Percentiles rank a stretch among this genome's conserved stretches.
phyloP scores from a whole-genome alignment of 2,888 invertebrate genomes.

The Eilema caniola region DNA sequence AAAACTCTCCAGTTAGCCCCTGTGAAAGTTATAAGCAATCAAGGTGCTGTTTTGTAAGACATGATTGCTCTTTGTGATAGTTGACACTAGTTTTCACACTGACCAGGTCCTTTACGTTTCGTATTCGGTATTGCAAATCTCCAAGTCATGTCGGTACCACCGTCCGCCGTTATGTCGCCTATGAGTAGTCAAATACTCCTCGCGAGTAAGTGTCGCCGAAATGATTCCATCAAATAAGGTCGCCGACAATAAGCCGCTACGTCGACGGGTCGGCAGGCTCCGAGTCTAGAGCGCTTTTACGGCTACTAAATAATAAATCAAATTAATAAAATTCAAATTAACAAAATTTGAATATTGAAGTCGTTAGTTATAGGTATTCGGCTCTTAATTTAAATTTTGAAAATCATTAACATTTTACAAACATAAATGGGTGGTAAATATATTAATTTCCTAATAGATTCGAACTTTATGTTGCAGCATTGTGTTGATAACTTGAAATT shows the following conservation, averaged over 20 bases:
- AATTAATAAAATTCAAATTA: conserved; percentile 1
- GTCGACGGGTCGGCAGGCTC: not conserved
- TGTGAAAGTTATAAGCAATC: too few species aligned
- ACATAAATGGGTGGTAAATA: not conserved
- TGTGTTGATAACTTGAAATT: too few species aligned
- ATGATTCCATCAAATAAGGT: not conserved
- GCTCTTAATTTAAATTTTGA: not conserved
- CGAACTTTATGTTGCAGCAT: too few species aligned
- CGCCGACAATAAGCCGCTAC: not conserved
- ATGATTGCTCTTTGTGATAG: too few species aligned
- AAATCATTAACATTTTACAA: not conserved
- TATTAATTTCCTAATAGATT: not conserved
- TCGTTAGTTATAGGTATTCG: not conserved
- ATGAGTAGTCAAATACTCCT: not conserved
- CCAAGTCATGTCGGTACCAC: not conserved
- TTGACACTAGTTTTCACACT: not conserved
- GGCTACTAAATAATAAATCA: not conserved
- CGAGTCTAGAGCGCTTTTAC: not conserved
- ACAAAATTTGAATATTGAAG: not conserved
- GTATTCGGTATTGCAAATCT: not conserved
- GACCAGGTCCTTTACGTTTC: not conserved
- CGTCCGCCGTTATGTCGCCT: not conserved
- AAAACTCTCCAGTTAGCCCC: too few species aligned
- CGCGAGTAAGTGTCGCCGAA: not conserved
- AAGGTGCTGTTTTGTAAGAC: too few species aligned